phyloP scores from a whole-genome alignment of 2,888 invertebrate genomes.

The Coelopa pilipes region DNA sequence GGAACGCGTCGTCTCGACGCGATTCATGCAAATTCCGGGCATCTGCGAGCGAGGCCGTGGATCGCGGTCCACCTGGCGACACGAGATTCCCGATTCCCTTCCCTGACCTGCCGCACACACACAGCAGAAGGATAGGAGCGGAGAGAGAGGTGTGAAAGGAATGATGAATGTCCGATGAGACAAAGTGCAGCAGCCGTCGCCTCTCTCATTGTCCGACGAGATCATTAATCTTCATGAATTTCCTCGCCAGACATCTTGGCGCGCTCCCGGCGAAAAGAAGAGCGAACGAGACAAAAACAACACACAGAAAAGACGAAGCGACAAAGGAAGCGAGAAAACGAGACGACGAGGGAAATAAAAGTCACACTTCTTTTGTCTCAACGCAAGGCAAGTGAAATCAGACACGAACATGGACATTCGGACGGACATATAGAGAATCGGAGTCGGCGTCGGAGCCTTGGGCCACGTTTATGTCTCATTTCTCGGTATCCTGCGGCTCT shows the following conservation, averaged over 20 bases:
- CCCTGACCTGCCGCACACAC: too few species aligned
- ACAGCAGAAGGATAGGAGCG: too few species aligned
- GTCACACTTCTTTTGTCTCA: conserved; percentile 19
- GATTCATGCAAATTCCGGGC: too few species aligned
- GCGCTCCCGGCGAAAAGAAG: neutral
- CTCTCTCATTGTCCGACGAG: neutral
- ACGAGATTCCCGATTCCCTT: too few species aligned
- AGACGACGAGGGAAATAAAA: neutral
- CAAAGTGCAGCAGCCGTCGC: neutral
- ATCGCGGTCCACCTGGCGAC: too few species aligned
- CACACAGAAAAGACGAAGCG: neutral
- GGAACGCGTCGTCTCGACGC: too few species aligned
- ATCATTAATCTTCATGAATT: conserved; percentile 13
- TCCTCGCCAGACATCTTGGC: conserved; percentile 16
- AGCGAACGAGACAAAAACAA: too few species aligned
- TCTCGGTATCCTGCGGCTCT: conserved; percentile 32
- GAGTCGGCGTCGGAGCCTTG: neutral
- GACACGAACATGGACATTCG: too few species aligned
- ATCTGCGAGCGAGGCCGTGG: too few species aligned
- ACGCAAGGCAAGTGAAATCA: neutral
- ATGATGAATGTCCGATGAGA: conserved; percentile 2
- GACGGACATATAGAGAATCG: too few species aligned
- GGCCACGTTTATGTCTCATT: conserved; percentile 29
- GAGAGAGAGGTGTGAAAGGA: neutral
- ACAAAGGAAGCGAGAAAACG: neutral